These are phyloP conservation scores for Alviniconcha marisindica DNA, from an alignment of 1,140 invertebrate species.

Conservation along the genomic window DNA sequence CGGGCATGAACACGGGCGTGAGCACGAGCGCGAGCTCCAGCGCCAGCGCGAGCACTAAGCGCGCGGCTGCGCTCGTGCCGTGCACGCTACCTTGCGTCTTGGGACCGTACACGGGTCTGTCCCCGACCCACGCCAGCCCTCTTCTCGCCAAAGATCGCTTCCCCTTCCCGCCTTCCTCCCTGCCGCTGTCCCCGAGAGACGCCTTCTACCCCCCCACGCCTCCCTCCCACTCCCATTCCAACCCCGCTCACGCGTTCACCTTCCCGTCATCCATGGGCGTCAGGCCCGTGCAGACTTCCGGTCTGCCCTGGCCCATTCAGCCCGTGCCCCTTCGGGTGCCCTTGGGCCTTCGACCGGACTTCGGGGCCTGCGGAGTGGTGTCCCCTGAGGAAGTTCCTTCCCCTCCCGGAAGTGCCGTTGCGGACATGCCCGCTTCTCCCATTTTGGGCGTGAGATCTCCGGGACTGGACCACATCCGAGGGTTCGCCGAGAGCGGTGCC, in stretches of 20 bases:
- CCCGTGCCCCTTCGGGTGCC: constrained; percentile 21
- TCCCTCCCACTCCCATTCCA: background rate
- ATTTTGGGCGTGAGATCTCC: constrained; percentile 31
- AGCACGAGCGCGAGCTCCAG: too few relatives aligned
- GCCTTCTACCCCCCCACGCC: background rate
- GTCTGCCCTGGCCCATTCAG: constrained; percentile 26
- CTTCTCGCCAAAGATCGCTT: background rate
- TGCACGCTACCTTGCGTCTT: background rate
- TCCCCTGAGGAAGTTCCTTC: constrained; percentile 35
- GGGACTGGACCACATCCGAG: background rate
- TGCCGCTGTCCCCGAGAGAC: background rate
- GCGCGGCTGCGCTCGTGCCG: background rate
- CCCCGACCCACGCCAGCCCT: too few relatives aligned
- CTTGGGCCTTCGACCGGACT: background rate
- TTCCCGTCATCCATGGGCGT: constrained; percentile 9
- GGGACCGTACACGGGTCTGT: background rate
- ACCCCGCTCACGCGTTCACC: background rate
- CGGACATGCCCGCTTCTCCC: constrained; percentile 35
- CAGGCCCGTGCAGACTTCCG: background rate
- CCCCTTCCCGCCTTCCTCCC: background rate
- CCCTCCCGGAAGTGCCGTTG: constrained; percentile 21
- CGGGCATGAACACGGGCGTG: too few relatives aligned
- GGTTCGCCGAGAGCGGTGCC: background rate
- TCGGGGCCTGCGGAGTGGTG: background rate
- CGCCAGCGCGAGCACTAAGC: too few relatives aligned